phyloP scores from a whole-genome alignment of 2,113 vertebrate genomes.

The Lepisosteus osseus region DNA sequence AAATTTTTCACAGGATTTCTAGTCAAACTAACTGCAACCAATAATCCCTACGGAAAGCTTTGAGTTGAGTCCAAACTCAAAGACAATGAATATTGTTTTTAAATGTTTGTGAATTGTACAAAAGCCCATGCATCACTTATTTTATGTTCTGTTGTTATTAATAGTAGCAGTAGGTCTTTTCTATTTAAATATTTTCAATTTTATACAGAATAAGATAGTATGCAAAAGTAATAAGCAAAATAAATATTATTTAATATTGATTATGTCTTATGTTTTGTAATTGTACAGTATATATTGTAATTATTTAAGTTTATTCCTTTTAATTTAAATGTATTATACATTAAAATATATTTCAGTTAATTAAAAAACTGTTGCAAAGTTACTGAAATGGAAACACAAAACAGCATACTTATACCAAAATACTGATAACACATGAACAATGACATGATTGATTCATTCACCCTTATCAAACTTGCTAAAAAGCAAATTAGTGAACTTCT shows the following conservation, averaged over 20 bases:
- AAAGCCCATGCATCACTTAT: conserved; percentile 29
- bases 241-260: neutral
- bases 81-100: conserved; percentile 20
- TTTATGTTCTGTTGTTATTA: conserved; percentile 33
- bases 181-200: conserved; percentile 13
- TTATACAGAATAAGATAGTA: conserved; percentile 21
- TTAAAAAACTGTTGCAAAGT: too few relatives aligned
- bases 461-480: too few relatives aligned
- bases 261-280: neutral
- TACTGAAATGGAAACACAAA: too few relatives aligned
- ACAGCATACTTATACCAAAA: too few relatives aligned
- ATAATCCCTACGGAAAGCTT: neutral
- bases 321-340: too few relatives aligned
- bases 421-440: too few relatives aligned
- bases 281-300: too few relatives aligned
- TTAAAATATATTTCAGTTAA: too few relatives aligned
- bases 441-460: too few relatives aligned
- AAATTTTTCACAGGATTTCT: neutral
- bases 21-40: neutral
- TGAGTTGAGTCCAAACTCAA: conserved; percentile 8
- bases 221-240: conserved; percentile 22
- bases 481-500: too few relatives aligned
- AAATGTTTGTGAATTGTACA: conserved; percentile 20
- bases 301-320: too few relatives aligned
- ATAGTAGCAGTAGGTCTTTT: neutral